These are phyloP conservation scores for Eupristina koningsbergeri DNA, from an alignment of 1,140 invertebrate genomes.

Conservation along the genomic window DNA sequence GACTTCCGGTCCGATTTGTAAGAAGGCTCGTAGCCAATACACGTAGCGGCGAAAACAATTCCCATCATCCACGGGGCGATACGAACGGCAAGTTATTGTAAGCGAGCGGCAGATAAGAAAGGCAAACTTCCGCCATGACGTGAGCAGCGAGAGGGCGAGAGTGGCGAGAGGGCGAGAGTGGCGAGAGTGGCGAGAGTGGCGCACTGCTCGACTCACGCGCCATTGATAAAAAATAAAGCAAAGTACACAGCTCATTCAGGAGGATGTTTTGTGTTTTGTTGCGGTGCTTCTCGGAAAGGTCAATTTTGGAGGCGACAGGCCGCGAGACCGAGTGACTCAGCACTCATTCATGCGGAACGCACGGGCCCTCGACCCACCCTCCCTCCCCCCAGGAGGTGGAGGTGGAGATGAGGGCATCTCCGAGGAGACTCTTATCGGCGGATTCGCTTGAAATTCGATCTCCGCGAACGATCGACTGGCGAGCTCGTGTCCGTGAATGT, in stretches of 20 bases:
- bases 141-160: too few relatives aligned
- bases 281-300: conserved; percentile 40
- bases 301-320: conserved; percentile 6
- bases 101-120: conserved; percentile 6
- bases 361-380: not conserved
- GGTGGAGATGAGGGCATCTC: not conserved
- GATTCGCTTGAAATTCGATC: conserved; percentile 24
- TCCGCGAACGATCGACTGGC: too few relatives aligned
- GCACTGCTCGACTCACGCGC: not conserved
- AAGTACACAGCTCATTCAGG: conserved; percentile 14
- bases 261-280: conserved; percentile 29
- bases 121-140: conserved; percentile 36
- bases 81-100: not conserved
- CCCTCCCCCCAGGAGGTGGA: too few relatives aligned
- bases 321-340: conserved; percentile 21
- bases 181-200: not conserved
- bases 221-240: conserved; percentile 40
- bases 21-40: not conserved
- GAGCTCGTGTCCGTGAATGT: not conserved
- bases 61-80: not conserved
- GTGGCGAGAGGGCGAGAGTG: not conserved
- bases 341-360: not conserved
- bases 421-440: conserved; percentile 31
- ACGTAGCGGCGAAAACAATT: not conserved
- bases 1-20: not conserved